Base-by-base conservation (phyloP, 2,888 invertebrate genomes). In the Prosapia bicincta region DNA sequence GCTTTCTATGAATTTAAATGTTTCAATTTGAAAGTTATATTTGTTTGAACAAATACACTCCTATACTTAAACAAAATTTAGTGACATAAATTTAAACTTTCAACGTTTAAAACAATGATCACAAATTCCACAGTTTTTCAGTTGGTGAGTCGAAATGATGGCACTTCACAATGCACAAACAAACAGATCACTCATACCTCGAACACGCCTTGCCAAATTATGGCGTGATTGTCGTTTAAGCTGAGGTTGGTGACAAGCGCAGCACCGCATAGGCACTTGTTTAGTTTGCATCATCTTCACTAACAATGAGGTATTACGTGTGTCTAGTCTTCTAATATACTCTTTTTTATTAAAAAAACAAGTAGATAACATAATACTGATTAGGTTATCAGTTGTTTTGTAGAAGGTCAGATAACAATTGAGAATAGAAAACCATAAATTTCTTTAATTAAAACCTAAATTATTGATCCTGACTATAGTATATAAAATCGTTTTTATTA, bases 71-170 rank as follows among this genome's bases (percentile, higher is more conserved):
- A 74, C 26, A 68, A 73, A 69, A 72, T 15, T 54, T 67, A 66
- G 32, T 66, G 32, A 72, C 23, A 24, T 20, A 67, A 67, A 26
- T 26, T 26, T 67, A 15, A 67, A 67, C 26, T 67, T 26, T 26
- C 25, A 15, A 13, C 15, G 23, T 20, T 20, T 15, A 38, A 67
- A 66, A 54, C 54, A 2, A 54, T 20, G n/a, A 13, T 54, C 54
- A 54, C 54, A 9, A 32, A 68, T 26, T 38, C 38, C 74, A 74
- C 74, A 74, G 74, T 74, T 74, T 74, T 74, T 74, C 74, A 68
- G 69, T 25, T n/a, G 20, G 28, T 74, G 30, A 30, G 66, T 28
- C 15, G 66, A 66, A 72, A 54, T 68, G 26, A 25, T 69, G 65
- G 25, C n/a, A 69, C 54, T 54, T 54, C 54, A 54, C 54, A 54